A percentile compares a stretch with the other conserved stretches of the same genome.
These are phyloP conservation scores for Desmodus rotundus DNA, from an alignment of 2,113 vertebrate species.

Conservation along the genomic window DNA sequence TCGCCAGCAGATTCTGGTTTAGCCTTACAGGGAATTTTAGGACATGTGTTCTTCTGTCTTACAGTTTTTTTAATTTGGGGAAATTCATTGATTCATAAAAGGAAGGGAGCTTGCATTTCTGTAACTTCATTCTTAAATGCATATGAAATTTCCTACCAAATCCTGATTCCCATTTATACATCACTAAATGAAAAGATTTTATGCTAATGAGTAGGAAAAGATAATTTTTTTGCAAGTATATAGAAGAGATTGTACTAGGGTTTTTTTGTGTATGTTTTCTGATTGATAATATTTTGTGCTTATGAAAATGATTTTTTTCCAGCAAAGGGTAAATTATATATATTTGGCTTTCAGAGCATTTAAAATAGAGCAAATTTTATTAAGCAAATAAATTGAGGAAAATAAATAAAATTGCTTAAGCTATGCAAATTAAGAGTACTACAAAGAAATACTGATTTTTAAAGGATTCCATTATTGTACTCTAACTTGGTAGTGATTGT, in stretches of 20 bases:
- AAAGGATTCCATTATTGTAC: neutral
- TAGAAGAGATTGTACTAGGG: neutral
- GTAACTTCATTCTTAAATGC: neutral
- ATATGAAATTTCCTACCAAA: neutral
- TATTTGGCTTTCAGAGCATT: neutral
- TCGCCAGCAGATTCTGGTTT: neutral
- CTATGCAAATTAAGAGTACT: neutral
- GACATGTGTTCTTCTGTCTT: neutral
- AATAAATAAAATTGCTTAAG: neutral
- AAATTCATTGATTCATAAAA: conserved; percentile 17
- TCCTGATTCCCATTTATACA: neutral
- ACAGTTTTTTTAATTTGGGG: neutral
- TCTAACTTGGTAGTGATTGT: neutral
- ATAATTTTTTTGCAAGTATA: neutral
- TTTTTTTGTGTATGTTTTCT: neutral
- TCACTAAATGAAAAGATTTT: neutral
- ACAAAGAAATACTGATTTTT: neutral
- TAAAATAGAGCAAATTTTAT: conserved; percentile 3
- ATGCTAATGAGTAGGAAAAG: neutral
- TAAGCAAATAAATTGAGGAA: neutral
- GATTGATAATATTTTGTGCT: conserved; percentile 11
- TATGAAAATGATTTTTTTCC: neutral
- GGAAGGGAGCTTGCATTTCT: neutral
- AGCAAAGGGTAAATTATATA: neutral
- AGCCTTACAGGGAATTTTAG: conserved; percentile 21